These are phyloP conservation scores for Melanostigma gelatinosum DNA, from an alignment of 2,113 vertebrate genomes.

Conservation along the genomic window DNA sequence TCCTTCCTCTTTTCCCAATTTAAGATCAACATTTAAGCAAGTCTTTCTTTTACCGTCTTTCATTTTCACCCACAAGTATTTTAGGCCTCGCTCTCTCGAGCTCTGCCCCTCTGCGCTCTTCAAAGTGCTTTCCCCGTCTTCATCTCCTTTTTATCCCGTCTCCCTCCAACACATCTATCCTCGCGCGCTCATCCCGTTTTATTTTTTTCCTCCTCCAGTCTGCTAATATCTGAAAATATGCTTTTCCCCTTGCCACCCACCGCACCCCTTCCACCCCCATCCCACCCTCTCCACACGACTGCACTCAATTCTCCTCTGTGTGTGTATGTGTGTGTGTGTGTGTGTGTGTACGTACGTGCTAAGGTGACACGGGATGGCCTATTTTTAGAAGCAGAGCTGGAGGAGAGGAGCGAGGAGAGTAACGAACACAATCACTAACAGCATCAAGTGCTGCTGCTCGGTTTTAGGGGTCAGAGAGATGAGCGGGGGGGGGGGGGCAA, in stretches of 20 bases:
- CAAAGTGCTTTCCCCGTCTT: constrained; percentile 38
- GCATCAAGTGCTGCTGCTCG: constrained; percentile 35
- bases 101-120: constrained; percentile 30
- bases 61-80: constrained; percentile 43
- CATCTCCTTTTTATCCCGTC: constrained; percentile 43
- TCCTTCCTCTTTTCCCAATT: constrained; percentile 28
- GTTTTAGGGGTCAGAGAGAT: constrained; percentile 34
- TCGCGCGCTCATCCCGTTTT: constrained; percentile 26
- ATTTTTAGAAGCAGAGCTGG: constrained; percentile 67
- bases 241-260: constrained; percentile 29
- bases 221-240: constrained; percentile 59
- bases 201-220: not conserved
- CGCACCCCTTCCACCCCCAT: constrained; percentile 17
- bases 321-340: constrained; percentile 18
- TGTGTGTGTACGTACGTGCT: constrained; percentile 12
- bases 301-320: constrained; percentile 53
- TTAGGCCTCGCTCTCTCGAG: constrained; percentile 19
- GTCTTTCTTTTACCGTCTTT: constrained; percentile 39
- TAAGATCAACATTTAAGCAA: constrained; percentile 36
- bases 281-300: constrained; percentile 51
- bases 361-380: constrained; percentile 70
- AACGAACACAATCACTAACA: constrained; percentile 60
- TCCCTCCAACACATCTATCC: constrained; percentile 55
- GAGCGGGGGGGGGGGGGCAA: not conserved
- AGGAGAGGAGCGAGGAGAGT: constrained; percentile 60